These are phyloP conservation scores for Acipenser transmontanus DNA, from an alignment of 2,797 vertebrate genomes.

Conservation along the genomic window DNA sequence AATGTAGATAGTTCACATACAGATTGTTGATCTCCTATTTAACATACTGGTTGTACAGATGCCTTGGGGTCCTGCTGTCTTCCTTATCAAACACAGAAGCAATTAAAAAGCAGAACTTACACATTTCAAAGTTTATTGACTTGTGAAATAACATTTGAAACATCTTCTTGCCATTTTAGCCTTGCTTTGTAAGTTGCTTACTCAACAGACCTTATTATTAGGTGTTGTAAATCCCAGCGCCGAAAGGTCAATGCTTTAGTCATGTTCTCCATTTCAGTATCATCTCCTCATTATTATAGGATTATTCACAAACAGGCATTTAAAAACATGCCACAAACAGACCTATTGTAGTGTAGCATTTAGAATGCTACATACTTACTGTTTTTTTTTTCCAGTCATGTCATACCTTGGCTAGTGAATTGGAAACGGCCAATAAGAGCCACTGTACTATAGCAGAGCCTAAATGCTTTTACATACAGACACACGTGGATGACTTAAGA, in stretches of 20 bases:
- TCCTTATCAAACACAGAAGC: too few relatives aligned
- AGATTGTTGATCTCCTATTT: slow-evolving; percentile 54
- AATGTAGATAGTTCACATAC: slow-evolving; percentile 32
- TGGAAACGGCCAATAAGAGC: slow-evolving; percentile 39
- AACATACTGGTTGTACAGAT: too few relatives aligned
- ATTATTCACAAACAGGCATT: slow-evolving; percentile 59
- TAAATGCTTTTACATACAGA: slow-evolving; percentile 56
- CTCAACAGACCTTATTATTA: slow-evolving; percentile 67
- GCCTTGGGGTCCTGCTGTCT: too few relatives aligned
- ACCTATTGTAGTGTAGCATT: slow-evolving; percentile 18
- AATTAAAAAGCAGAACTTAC: too few relatives aligned
- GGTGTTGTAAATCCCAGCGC: slow-evolving; percentile 43
- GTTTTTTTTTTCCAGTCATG: slow-evolving; percentile 24
- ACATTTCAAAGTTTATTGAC: too few relatives aligned
- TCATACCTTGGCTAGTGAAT: slow-evolving; percentile 43
- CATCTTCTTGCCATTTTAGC: slow-evolving; percentile 41
- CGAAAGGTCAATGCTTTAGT: slow-evolving; percentile 57
- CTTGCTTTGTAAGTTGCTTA: slow-evolving; percentile 66
- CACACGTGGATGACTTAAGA: slow-evolving; percentile 62
- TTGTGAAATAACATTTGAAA: too few relatives aligned
- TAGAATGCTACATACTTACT: slow-evolving; percentile 15
- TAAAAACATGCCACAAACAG: slow-evolving; percentile 35
- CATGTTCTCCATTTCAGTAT: slow-evolving; percentile 47
- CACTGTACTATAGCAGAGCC: slow-evolving; percentile 30
- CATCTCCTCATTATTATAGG: slow-evolving; percentile 53